These are phyloP conservation scores for Cecropterus lyciades DNA, from an alignment of 1,140 invertebrate species.

Conservation along the genomic window DNA sequence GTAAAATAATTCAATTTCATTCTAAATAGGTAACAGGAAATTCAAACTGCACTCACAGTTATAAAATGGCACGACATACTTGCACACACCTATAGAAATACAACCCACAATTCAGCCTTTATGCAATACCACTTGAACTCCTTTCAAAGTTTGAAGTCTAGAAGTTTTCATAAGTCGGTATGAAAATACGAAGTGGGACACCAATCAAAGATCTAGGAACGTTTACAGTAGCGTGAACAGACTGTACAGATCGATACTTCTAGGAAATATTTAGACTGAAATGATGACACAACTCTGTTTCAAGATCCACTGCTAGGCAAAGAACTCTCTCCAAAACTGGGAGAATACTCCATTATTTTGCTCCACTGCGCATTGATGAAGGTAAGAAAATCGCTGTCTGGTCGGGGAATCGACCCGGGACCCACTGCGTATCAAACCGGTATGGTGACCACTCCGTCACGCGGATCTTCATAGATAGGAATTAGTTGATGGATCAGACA, in stretches of 20 bases:
- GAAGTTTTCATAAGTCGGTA: constrained; percentile 57
- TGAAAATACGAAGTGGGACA: constrained; percentile 43
- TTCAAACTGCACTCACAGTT: constrained; percentile 23
- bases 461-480: too few relatives aligned
- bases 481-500: too few relatives aligned
- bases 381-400: too few relatives aligned
- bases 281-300: too few relatives aligned
- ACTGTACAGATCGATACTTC: constrained; percentile 1
- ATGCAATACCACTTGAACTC: constrained; percentile 57
- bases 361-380: too few relatives aligned
- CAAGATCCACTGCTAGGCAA: too few relatives aligned
- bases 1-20: constrained; percentile 31
- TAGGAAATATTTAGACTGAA: not conserved
- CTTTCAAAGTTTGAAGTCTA: constrained; percentile 49
- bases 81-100: constrained; percentile 29
- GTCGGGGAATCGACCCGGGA: too few relatives aligned
- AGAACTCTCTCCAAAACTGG: too few relatives aligned
- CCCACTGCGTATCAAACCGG: too few relatives aligned
- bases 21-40: constrained; percentile 19
- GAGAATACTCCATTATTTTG: too few relatives aligned
- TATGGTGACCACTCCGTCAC: too few relatives aligned
- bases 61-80: constrained; percentile 15
- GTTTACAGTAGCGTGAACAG: not conserved
- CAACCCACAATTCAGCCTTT: constrained; percentile 48
- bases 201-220: constrained; percentile 16